These are phyloP conservation scores for Odontocolon sp. DNA, from an alignment of 2,888 invertebrate genomes.

Conservation along the genomic window DNA sequence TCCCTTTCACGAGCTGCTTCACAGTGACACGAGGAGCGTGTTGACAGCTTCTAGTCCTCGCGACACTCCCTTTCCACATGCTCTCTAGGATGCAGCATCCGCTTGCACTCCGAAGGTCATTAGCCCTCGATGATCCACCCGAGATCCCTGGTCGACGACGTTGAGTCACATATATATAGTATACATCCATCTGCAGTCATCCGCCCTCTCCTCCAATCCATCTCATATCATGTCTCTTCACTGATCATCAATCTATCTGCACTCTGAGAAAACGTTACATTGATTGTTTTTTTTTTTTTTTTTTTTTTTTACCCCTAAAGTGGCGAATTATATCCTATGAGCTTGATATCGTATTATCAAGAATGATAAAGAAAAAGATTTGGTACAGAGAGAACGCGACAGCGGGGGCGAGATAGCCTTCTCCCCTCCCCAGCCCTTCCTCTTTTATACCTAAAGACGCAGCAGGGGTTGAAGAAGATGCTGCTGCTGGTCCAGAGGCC, in stretches of 20 bases:
- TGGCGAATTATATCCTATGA: conserved; percentile 9
- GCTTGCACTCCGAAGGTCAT: conserved; percentile 64
- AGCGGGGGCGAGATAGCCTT: neutral
- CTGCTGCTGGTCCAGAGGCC: conserved; percentile 18
- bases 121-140: conserved; percentile 69
- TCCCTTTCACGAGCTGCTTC: conserved; percentile 52
- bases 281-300: neutral
- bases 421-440: no score
- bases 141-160: conserved; percentile 56
- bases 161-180: conserved; percentile 35
- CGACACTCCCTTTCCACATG: conserved; percentile 53
- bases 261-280: neutral
- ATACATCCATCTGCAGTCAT: neutral
- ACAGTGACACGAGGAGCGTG: conserved; percentile 53
- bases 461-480: conserved; percentile 6
- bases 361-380: conserved; percentile 1
- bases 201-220: conserved; percentile 8
- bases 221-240: conserved; percentile 2
- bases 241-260: conserved; percentile 38
- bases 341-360: neutral
- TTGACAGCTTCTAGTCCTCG: conserved; percentile 69
- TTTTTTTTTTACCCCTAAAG: neutral
- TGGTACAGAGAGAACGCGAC: neutral
- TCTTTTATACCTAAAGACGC: neutral
- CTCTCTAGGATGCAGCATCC: conserved; percentile 23